Percentiles rank a stretch among this genome's conserved stretches.
Conservation (phyloP, 2,888 invertebrate species). For the Epinotia nisella region DNA sequence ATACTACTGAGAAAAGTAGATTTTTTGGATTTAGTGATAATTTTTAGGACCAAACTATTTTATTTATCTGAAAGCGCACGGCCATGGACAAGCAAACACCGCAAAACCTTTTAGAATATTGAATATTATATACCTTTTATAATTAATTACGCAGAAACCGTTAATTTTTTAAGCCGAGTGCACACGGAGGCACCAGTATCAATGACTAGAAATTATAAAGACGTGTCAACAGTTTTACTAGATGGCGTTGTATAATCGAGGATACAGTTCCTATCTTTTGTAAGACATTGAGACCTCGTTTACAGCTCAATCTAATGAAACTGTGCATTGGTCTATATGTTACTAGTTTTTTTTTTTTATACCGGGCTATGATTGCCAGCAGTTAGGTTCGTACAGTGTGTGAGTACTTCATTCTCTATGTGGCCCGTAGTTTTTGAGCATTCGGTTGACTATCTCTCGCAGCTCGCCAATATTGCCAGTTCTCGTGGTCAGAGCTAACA, state of each 20-base stretch:
- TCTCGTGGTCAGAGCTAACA: constrained; percentile 1
- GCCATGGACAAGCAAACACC: background rate
- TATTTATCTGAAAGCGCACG: constrained; percentile 10
- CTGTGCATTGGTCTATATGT: background rate
- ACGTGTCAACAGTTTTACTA: background rate
- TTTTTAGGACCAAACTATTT: background rate
- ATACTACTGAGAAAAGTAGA: background rate
- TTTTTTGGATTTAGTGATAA: background rate
- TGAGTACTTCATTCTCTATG: background rate
- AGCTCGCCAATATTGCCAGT: background rate
- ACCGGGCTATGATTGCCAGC: background rate
- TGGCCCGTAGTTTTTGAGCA: too few species aligned
- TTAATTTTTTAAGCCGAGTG: constrained; percentile 1
- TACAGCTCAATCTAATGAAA: background rate
- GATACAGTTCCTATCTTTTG: background rate
- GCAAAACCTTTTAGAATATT: background rate
- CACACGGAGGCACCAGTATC: background rate
- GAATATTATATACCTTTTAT: background rate
- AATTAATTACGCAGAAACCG: constrained; percentile 7
- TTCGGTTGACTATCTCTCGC: too few species aligned
- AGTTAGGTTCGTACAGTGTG: background rate
- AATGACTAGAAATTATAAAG: background rate
- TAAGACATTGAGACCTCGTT: background rate
- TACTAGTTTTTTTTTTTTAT: background rate
- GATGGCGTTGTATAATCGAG: background rate